phyloP scores from a whole-genome alignment of 1,140 invertebrate species.

The Macrostomum lignano region DNA sequence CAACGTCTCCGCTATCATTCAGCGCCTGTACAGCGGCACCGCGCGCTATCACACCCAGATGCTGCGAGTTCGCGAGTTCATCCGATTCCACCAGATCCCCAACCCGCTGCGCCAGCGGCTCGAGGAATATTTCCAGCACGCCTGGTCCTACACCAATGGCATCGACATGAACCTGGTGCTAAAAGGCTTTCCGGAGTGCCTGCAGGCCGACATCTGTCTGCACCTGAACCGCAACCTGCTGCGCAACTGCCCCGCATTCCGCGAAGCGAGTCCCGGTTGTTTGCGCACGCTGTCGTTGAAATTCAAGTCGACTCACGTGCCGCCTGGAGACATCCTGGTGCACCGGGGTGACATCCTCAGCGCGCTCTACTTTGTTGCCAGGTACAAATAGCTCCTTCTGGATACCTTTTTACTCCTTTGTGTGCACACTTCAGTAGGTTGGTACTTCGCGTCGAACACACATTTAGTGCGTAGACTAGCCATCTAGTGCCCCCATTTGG shows the following conservation, averaged over 20 bases:
- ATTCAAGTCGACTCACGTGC: conserved; percentile 23
- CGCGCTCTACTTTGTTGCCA: conserved; percentile 21
- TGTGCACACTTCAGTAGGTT: too few relatives aligned
- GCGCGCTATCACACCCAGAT: conserved; percentile 99
- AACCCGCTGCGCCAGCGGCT: conserved; percentile 88
- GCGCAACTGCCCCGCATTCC: conserved; percentile 67
- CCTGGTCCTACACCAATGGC: conserved; percentile 98
- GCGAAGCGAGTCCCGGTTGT: conserved; percentile 27
- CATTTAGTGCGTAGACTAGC: too few relatives aligned
- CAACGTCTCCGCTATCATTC: conserved; percentile 97
- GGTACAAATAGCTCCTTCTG: too few relatives aligned
- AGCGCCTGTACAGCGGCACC: conserved; percentile 96
- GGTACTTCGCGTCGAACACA: too few relatives aligned
- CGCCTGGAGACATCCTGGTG: conserved; percentile 22
- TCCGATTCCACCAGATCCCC: conserved; percentile 96
- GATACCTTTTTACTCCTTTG: too few relatives aligned
- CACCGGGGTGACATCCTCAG: conserved; percentile 22
- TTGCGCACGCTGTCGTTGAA: conserved; percentile 18
- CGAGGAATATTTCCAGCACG: conserved; percentile 98
- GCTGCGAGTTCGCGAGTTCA: conserved; percentile 97
- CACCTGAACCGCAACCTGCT: conserved; percentile 88
- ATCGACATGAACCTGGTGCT: conserved; percentile 71
- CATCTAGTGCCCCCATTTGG: too few relatives aligned
- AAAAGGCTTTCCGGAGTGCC: conserved; percentile 98
- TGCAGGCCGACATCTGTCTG: conserved; percentile 98